Percentiles rank a stretch among this genome's conserved stretches.
These are phyloP conservation scores for Sphecodes monilicornis DNA, from an alignment of 2,888 invertebrate genomes.

Conservation along the genomic window DNA sequence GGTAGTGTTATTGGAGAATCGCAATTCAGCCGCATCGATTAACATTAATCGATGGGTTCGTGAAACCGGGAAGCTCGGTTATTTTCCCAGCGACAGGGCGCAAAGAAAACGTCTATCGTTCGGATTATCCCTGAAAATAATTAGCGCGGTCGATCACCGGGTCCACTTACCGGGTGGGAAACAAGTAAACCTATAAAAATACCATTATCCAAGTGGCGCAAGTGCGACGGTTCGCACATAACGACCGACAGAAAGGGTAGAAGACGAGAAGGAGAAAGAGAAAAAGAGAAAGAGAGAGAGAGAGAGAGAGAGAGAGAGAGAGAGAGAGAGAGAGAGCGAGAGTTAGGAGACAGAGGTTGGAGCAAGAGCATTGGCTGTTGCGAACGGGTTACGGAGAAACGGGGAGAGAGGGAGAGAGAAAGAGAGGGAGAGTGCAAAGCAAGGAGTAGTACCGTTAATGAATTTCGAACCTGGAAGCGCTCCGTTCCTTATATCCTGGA, in stretches of 20 bases:
- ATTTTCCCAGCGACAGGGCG: slow-evolving; percentile 31
- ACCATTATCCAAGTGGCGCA: slow-evolving; percentile 71
- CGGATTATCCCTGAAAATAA: slow-evolving; percentile 71
- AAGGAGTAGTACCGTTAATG: slow-evolving; percentile 73
- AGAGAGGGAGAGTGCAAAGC: slow-evolving; percentile 45
- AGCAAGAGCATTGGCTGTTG: background rate
- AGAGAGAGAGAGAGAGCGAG: slow-evolving; percentile 18
- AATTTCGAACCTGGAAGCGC: slow-evolving; percentile 74
- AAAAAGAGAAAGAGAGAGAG: slow-evolving; percentile 19
- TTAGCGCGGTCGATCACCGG: slow-evolving; percentile 70
- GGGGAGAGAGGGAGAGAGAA: slow-evolving; percentile 41
- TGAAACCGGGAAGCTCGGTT: background rate
- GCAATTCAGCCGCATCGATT: slow-evolving; percentile 18
- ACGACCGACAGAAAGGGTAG: slow-evolving; percentile 28
- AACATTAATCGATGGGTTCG: slow-evolving; percentile 30
- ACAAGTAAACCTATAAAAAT: slow-evolving; percentile 75
- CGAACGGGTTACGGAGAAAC: slow-evolving; percentile 12
- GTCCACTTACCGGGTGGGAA: slow-evolving; percentile 64
- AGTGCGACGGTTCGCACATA: slow-evolving; percentile 71
- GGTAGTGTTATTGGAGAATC: background rate
- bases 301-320: slow-evolving; percentile 47
- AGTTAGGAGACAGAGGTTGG: slow-evolving; percentile 7
- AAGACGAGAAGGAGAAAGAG: slow-evolving; percentile 23
- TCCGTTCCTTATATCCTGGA: slow-evolving; percentile 70
- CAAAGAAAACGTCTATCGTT: slow-evolving; percentile 44